A percentile compares a stretch with the other conserved stretches of the same genome.
phyloP scores from a whole-genome alignment of 2,113 vertebrate species.

The Silurus meridionalis region DNA sequence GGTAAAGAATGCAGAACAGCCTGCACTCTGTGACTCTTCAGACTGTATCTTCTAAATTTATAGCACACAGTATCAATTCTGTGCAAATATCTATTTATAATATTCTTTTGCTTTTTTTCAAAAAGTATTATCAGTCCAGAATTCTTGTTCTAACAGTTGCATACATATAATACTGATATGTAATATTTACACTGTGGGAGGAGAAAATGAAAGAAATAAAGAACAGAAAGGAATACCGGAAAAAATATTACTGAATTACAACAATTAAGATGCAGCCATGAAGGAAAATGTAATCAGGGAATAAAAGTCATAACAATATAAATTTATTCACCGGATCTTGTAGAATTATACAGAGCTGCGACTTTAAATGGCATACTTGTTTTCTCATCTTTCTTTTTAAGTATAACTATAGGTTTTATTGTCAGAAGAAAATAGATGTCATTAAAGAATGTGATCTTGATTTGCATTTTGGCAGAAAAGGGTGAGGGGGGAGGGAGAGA shows the following conservation, averaged over 20 bases:
- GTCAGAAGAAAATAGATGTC: background rate
- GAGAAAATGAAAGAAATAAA: background rate
- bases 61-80: background rate
- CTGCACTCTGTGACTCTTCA: conserved; percentile 2
- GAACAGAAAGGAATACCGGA: background rate
- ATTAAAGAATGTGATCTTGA: background rate
- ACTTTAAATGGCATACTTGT: background rate
- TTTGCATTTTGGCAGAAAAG: background rate
- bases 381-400: background rate
- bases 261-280: background rate
- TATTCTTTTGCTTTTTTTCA: background rate
- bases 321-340: background rate
- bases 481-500: background rate
- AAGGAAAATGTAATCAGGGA: background rate
- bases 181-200: background rate
- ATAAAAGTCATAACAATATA: background rate
- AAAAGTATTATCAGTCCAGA: background rate
- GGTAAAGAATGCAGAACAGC: conserved; percentile 24
- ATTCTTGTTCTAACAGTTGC: background rate
- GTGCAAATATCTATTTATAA: background rate
- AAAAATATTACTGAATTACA: background rate
- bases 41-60: background rate
- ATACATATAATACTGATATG: background rate
- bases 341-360: background rate
- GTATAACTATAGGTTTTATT: background rate